Evolutionary conservation across 2,797 vertebrate genomes (phyloP), one percentile per base, ranked within the genome.

Genomic region (Galaxias olidus): DNA sequence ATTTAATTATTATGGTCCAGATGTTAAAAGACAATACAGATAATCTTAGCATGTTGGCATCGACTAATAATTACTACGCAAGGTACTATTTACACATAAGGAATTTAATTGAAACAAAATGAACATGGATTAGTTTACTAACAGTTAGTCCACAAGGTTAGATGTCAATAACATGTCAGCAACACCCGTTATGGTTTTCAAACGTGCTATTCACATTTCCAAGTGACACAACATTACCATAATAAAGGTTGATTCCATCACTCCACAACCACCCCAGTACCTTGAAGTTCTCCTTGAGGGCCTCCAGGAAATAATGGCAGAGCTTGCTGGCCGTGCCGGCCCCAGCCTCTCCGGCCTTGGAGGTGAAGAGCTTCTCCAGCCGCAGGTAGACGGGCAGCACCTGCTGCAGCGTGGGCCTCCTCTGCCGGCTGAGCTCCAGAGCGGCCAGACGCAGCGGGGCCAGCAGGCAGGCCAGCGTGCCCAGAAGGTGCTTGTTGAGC

Each of bases 251-350:
- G 51, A 4, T 60, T 63, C 10, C 52, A 17, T 80, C 3, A 30
- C 30, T 30, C 6, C 30, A 30, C 3, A 30, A 30, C 30, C 30
- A 3, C 6, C 30, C 30, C 30, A 15, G 9, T 14, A 91, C 90
- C 84, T 98, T 98, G 86, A 99, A 98, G 86, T 99, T 97, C 87
- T 99, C 98, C 82, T 99, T 99, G 61, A 99, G 92, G 0, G 97
- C 97, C 84, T 99, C 98, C 49, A 99, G 87, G 81, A 99, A 98
- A 88, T 97, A 97, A 88, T 99, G 98, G 90, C 96, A 99, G 64
- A 99, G 94, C 84, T 98, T 99, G 90, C 96, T 98, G 14, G 91
- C 91, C 0, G 94, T 89, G 61, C 92, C 92, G 0, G 94, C 89
- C 0, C 97, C 96, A 0, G 94, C 95, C 1, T 98, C 98, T 0